phyloP scores from a whole-genome alignment of 1,140 invertebrate species.

The Venustaconcha ellipsiformis region DNA sequence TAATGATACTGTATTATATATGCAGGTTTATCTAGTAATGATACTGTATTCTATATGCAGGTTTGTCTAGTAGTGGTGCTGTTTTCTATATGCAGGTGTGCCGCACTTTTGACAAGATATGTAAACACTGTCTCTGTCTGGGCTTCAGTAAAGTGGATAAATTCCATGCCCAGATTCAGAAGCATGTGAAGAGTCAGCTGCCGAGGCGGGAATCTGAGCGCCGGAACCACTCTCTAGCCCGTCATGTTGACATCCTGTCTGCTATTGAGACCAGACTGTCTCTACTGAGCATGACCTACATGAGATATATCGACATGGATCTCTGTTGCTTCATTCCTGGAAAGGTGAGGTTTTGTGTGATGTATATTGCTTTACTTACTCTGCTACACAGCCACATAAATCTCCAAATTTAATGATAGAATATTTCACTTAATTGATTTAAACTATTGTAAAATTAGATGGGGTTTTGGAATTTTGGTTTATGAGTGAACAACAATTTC shows the following conservation, averaged over 20 bases:
- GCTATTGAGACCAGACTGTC: slow-evolving; percentile 92
- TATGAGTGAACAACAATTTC: too few species aligned
- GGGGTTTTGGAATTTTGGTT: too few species aligned
- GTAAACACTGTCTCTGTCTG: slow-evolving; percentile 81
- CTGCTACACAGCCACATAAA: neutral
- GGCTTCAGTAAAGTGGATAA: slow-evolving; percentile 86
- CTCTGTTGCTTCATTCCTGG: slow-evolving; percentile 94
- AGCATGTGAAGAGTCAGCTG: slow-evolving; percentile 81
- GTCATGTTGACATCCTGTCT: slow-evolving; percentile 89
- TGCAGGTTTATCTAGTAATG: slow-evolving; percentile 20
- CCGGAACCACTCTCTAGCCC: slow-evolving; percentile 83
- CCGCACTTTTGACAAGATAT: slow-evolving; percentile 80
- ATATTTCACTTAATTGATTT: too few species aligned
- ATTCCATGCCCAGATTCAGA: slow-evolving; percentile 77
- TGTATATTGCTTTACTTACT: neutral
- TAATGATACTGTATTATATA: slow-evolving; percentile 28
- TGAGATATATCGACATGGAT: slow-evolving; percentile 84
- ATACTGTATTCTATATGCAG: neutral
- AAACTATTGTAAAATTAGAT: too few species aligned
- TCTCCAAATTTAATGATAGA: too few species aligned
- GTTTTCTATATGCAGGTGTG: slow-evolving; percentile 77
- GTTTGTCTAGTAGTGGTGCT: neutral
- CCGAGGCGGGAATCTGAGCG: slow-evolving; percentile 91
- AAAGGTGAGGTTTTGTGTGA: slow-evolving; percentile 73
- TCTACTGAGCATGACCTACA: slow-evolving; percentile 92